Base-by-base conservation (phyloP, 2,888 invertebrate genomes). In the Blera fallax region DNA sequence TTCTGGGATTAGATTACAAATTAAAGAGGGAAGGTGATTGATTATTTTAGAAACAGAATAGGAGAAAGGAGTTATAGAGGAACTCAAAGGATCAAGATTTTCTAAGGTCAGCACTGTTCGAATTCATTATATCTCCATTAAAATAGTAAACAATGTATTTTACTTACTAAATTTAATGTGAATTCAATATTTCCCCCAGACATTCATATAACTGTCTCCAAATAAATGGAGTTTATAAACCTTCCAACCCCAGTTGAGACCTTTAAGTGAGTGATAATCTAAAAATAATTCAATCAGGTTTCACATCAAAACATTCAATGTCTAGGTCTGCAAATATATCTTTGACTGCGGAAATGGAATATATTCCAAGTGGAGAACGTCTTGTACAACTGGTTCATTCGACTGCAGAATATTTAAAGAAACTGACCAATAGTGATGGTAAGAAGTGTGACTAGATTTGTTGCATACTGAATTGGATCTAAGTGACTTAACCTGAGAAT, bases 361-460 rank as follows among this genome's bases (percentile, higher is more conserved):
- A 40, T 4, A 6, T 58, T 40, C 77, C 77, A n/a, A 67, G 1
- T 10, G 77, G 77, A 8, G 67, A 60, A 29, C 5, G 14, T 4
- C 27, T 77, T 10, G 3, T 24, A 8, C 2, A 5, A 0, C 4
- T 60, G 29, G 29, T 77, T 8, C 29, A 67, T 18, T 21, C 16
- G 4, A 67, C 67, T 14, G 67, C 50, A 0, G 77, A 77, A 6
- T 67, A 50, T 67, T 50, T 77, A 14, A 67, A 50, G 52, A 11
- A 0, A 8, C 1, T 50, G 7, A 58, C 67, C 1, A 37, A 77
- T 1, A 77, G 77, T 56, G 77, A 77, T 58, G 77, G 77, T 77
- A 50, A 11, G 18, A 34, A 34, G 10, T 1, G 1, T 8, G 2
- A 7, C 7, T 10, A 32, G 10, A 10, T 8, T 1, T 8, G 7